These are phyloP conservation scores for Dyspetes luteomarginatus DNA, from an alignment of 2,888 invertebrate genomes.

Conservation along the genomic window DNA sequence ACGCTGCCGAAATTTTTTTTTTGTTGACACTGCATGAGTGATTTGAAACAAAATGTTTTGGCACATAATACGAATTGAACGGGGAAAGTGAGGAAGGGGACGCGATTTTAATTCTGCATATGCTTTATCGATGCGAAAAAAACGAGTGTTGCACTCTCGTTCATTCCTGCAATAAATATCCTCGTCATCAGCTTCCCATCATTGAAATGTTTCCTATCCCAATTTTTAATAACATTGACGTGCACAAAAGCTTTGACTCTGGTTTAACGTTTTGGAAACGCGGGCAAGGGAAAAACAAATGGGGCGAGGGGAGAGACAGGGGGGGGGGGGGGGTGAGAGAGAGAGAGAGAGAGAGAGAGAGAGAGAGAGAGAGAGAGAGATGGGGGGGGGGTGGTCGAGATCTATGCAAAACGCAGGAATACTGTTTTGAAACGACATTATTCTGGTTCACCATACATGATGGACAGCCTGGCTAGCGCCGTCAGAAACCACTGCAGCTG, in stretches of 20 bases:
- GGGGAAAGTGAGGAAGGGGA: background rate
- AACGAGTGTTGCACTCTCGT: background rate
- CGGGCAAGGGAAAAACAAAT: background rate
- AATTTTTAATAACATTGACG: background rate
- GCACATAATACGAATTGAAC: background rate
- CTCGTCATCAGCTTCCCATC: background rate
- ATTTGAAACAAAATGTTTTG: slow-evolving; percentile 23
- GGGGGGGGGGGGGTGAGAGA: background rate
- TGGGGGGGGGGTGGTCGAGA: background rate
- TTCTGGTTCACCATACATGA: slow-evolving; percentile 64
- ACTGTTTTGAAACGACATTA: slow-evolving; percentile 64
- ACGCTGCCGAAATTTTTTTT: too few relatives aligned
- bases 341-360: slow-evolving; percentile 47
- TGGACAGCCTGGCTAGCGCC: slow-evolving; percentile 62
- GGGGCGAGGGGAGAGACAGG: background rate
- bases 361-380: background rate
- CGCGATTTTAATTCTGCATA: background rate
- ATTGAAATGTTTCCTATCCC: background rate
- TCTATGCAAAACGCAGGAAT: slow-evolving; percentile 37
- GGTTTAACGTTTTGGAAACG: too few relatives aligned
- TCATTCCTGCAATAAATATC: background rate
- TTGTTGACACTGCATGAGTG: too few relatives aligned
- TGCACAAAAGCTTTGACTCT: background rate
- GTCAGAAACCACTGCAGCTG: slow-evolving; percentile 65
- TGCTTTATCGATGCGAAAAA: background rate